Percentiles rank a stretch among this genome's conserved stretches.
phyloP scores from a whole-genome alignment of 2,113 vertebrate species.

The Odobenus rosmarus region DNA sequence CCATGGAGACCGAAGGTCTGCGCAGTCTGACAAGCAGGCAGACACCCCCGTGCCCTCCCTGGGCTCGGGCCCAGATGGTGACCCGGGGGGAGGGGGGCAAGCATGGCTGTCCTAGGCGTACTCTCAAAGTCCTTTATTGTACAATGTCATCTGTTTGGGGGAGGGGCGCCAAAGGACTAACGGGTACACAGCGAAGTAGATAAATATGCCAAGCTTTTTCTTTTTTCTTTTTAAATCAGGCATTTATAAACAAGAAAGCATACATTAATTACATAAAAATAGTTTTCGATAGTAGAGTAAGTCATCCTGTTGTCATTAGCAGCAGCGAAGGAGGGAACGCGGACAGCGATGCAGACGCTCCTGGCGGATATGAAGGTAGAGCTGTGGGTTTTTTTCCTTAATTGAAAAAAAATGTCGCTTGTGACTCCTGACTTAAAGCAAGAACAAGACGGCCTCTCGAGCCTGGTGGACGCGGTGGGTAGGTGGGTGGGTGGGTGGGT shows the following conservation, averaged over 20 bases:
- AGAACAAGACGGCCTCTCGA: conserved; percentile 73
- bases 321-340: conserved; percentile 91
- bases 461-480: conserved; percentile 60
- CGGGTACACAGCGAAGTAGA: conserved; percentile 89
- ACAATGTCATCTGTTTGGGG: conserved; percentile 91
- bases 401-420: conserved; percentile 82
- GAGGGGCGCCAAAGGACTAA: conserved; percentile 80
- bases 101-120: conserved; percentile 64
- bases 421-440: conserved; percentile 78
- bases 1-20: neutral
- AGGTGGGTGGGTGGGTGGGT: neutral
- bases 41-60: too few species aligned
- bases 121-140: conserved; percentile 96
- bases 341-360: conserved; percentile 85
- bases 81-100: neutral
- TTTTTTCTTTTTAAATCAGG: conserved; percentile 92
- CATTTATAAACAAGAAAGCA: conserved; percentile 97
- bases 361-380: conserved; percentile 82
- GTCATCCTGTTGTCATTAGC: conserved; percentile 93
- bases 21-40: neutral
- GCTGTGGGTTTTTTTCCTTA: conserved; percentile 78
- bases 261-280: conserved; percentile 98
- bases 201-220: conserved; percentile 93
- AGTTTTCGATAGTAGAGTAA: conserved; percentile 94
- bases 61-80: neutral